A percentile compares a stretch with the other conserved stretches of the same genome.
Conservation (phyloP, 1,140 invertebrate species). For the Trichoplusia ni region DNA sequence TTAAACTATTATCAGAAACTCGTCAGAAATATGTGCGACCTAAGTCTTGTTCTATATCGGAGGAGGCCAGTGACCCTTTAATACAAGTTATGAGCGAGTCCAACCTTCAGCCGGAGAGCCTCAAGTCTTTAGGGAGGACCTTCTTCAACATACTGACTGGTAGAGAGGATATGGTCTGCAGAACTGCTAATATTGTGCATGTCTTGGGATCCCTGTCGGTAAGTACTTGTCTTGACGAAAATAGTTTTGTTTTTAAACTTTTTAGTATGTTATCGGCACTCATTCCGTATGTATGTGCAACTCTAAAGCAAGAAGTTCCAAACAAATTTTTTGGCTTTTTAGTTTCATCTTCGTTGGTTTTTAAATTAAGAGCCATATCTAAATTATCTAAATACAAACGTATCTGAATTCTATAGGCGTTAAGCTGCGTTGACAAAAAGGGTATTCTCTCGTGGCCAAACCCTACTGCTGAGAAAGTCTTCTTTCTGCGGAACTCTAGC, state of each 20-base stretch:
- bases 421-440: conserved; percentile 98
- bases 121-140: conserved; percentile 82
- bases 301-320: too few species aligned
- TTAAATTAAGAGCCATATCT: too few species aligned
- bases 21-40: conserved; percentile 68
- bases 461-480: conserved; percentile 98
- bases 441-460: conserved; percentile 98
- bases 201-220: conserved; percentile 96
- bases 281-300: too few species aligned
- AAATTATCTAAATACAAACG: too few species aligned
- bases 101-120: conserved; percentile 64
- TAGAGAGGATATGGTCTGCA: conserved; percentile 86
- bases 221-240: conserved; percentile 56
- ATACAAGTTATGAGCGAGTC: conserved; percentile 74
- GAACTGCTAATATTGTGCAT: conserved; percentile 94
- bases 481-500: conserved; percentile 90
- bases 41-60: conserved; percentile 83
- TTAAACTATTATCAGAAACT: conserved; percentile 78
- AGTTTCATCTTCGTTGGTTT: too few species aligned
- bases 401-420: conserved; percentile 85
- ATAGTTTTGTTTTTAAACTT: background rate
- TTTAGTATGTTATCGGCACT: too few species aligned
- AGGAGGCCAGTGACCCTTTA: conserved; percentile 71
- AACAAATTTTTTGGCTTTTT: too few species aligned
- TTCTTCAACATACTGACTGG: conserved; percentile 86